These are phyloP conservation scores for Dascyllus trimaculatus DNA, from an alignment of 2,113 vertebrate species.

Conservation along the genomic window DNA sequence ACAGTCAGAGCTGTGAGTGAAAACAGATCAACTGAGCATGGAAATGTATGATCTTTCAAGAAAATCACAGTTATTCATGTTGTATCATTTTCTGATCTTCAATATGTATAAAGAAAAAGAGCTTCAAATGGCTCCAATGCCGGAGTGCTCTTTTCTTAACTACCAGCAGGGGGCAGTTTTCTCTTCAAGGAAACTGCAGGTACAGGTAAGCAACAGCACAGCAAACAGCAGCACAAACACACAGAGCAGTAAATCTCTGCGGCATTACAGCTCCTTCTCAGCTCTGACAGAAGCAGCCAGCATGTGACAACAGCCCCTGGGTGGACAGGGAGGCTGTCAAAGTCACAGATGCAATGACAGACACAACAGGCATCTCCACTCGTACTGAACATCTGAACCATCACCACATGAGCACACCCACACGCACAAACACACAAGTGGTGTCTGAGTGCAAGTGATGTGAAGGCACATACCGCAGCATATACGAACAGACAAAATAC, in stretches of 20 bases:
- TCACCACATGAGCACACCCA: conserved; percentile 17
- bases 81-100: neutral
- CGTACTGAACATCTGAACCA: conserved; percentile 36
- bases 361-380: conserved; percentile 39
- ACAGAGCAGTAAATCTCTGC: conserved; percentile 48
- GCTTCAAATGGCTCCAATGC: neutral
- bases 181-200: conserved; percentile 24
- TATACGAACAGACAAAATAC: neutral
- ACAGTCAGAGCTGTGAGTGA: neutral
- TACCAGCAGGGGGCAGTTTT: conserved; percentile 55
- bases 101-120: neutral
- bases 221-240: conserved; percentile 20
- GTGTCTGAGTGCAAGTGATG: neutral
- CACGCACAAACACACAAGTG: conserved; percentile 9
- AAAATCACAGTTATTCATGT: neutral
- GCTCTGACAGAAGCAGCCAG: conserved; percentile 71
- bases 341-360: conserved; percentile 44
- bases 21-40: conserved; percentile 9
- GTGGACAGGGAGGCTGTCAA: conserved; percentile 58
- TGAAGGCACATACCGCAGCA: neutral
- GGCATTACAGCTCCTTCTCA: conserved; percentile 59
- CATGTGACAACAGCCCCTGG: conserved; percentile 70
- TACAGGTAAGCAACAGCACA: conserved; percentile 13
- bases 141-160: neutral
- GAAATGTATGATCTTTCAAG: neutral